Evolutionary conservation across 2,888 invertebrate genomes (phyloP).

Genomic region (Mycalesis mineus): DNA sequence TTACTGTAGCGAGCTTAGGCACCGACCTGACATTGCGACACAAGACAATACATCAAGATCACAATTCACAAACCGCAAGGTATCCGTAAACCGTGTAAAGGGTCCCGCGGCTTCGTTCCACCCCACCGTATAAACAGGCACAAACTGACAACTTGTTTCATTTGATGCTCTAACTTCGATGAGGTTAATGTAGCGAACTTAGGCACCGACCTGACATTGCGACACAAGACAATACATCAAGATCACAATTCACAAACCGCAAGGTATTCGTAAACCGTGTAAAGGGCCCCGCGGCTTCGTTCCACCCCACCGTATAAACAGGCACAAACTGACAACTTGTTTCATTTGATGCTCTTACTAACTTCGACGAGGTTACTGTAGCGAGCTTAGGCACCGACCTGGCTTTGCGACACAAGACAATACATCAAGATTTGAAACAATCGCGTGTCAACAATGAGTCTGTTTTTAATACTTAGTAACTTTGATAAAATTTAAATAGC

Average conservation of each 20-base stretch:
- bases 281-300: conserved; percentile 10
- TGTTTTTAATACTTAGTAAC: background rate
- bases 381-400: background rate
- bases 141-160: conserved; percentile 19
- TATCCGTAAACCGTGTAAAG: conserved; percentile 15
- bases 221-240: no score
- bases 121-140: conserved; percentile 14
- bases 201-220: background rate
- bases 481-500: no score
- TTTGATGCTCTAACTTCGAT: conserved; percentile 23
- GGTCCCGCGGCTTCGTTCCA: conserved; percentile 9
- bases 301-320: conserved; percentile 17
- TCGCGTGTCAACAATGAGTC: background rate
- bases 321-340: conserved; percentile 15
- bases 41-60: no score
- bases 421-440: background rate
- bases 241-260: no score
- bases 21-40: background rate
- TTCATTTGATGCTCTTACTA: no score
- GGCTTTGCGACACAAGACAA: background rate
- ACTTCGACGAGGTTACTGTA: no score
- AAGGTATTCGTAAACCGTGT: conserved; percentile 12
- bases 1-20: background rate
- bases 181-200: background rate
- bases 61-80: background rate